Evolutionary conservation across 2,113 vertebrate species (phyloP).

Genomic region (Sapajus apella): DNA sequence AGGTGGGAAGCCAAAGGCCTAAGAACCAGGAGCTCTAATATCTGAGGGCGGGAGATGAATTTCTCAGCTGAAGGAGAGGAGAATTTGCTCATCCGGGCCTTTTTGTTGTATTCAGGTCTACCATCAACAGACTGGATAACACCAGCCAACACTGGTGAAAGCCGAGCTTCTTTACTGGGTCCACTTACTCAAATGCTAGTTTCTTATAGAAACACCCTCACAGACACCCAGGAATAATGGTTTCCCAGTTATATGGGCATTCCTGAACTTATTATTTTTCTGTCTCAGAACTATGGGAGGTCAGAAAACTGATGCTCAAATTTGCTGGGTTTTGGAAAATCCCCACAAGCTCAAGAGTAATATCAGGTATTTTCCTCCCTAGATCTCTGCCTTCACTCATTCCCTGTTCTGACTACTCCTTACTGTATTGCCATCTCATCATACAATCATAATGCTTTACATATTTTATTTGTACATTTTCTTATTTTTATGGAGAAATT

Average conservation of each 20-base stretch:
- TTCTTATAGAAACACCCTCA: background rate
- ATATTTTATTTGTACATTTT: background rate
- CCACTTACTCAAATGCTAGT: background rate
- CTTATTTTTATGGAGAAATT: background rate
- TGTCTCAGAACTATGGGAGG: background rate
- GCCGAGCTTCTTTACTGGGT: background rate
- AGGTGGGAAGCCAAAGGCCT: too few species aligned
- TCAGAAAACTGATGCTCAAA: background rate
- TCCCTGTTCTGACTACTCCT: background rate
- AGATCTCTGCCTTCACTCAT: background rate
- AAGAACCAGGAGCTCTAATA: background rate
- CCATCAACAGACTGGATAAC: background rate
- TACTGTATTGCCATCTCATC: background rate
- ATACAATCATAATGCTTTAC: background rate
- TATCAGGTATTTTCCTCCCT: background rate
- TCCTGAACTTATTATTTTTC: background rate
- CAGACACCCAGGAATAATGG: background rate
- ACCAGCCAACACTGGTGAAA: rapidly evolving
- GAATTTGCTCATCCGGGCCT: rapidly evolving
- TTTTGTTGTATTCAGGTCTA: background rate
- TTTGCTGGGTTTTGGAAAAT: background rate
- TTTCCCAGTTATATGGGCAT: background rate
- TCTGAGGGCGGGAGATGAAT: background rate
- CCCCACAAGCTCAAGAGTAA: background rate
- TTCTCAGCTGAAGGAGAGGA: background rate